Conservation (phyloP, 2,113 vertebrate genomes). For the Sporophila hypoxantha region DNA sequence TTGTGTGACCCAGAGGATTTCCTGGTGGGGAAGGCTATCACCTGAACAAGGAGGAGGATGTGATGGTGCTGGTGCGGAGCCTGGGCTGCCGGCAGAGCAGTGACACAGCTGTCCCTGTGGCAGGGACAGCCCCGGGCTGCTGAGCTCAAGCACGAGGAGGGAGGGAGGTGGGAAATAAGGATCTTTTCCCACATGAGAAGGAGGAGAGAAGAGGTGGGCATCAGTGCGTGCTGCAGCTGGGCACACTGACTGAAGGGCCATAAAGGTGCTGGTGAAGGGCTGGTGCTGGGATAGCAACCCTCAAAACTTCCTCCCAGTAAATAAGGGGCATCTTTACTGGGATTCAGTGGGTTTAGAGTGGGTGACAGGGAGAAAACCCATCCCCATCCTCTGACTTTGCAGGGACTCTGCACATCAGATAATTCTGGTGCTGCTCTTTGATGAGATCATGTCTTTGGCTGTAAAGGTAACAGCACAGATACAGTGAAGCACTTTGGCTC, state of each 20-base stretch:
- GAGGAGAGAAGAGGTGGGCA: background rate
- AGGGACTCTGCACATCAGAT: background rate
- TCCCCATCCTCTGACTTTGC: background rate
- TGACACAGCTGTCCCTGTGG: background rate
- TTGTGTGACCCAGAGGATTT: background rate
- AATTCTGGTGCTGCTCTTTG: background rate
- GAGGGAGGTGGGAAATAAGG: background rate
- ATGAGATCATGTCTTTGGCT: background rate
- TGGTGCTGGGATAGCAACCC: background rate
- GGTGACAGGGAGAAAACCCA: background rate
- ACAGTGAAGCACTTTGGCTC: background rate
- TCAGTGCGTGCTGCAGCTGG: background rate
- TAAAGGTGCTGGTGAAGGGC: background rate
- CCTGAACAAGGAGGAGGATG: background rate
- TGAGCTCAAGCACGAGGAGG: background rate
- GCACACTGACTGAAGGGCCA: background rate
- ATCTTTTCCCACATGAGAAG: background rate
- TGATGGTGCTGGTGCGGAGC: background rate
- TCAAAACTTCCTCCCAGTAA: background rate
- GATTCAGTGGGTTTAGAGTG: background rate
- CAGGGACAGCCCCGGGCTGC: background rate
- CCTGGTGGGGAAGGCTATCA: background rate
- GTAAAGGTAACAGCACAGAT: background rate
- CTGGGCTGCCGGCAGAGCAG: rapidly evolving
- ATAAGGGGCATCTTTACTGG: background rate